Base-by-base conservation (phyloP, 2,113 vertebrate species). In the Andinoacara biseriatus region DNA sequence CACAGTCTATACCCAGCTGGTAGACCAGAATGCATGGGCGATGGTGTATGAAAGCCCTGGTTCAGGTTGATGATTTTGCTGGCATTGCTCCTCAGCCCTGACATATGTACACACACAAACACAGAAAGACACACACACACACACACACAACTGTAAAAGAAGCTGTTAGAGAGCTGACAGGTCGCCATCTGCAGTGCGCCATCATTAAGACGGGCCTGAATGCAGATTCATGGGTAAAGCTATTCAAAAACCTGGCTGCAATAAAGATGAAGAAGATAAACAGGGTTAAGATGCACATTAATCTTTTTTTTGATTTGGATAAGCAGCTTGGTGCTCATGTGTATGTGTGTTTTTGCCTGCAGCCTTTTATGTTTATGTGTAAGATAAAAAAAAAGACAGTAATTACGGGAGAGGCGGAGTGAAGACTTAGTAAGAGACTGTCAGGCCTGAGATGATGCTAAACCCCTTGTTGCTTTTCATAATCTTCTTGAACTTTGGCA, bases 401-500 rank as follows among this genome's bases (percentile, higher is more conserved):
- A 61, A 76, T 78, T 86, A 77, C 76, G 76, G 67, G 60, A 62
- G 58, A 84, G 76, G 24, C 56, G 10, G 80, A 54, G 43, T 18
- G 2, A 18, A 57, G 77, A 46, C 0, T 60, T 43, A 74, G 80
- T 38, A 67, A 60, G 58, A 74, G 76, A 78, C 76, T 90, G 86
- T 82, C 78, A 88, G 75, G 63, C 72, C 52, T 82, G 31, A 84
- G 80, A 87, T 69, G 75, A 91, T 58, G 62, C 72, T 87, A 91
- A 91, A 92, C 62, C 88, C 84, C 65, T 80, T 89, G 90, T 94
- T 92, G 89, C 38, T 89, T 91, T 89, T 89, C 72, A 86, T 94
- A 92, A 94, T 94, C 87, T 92, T 78, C 76, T 80, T 90, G 86
- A 93, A 92, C 91, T 92, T 90, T 91, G 87, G 74, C 87, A 83